Conservation (phyloP, 2,113 vertebrate species). For the Mesocricetus auratus region DNA sequence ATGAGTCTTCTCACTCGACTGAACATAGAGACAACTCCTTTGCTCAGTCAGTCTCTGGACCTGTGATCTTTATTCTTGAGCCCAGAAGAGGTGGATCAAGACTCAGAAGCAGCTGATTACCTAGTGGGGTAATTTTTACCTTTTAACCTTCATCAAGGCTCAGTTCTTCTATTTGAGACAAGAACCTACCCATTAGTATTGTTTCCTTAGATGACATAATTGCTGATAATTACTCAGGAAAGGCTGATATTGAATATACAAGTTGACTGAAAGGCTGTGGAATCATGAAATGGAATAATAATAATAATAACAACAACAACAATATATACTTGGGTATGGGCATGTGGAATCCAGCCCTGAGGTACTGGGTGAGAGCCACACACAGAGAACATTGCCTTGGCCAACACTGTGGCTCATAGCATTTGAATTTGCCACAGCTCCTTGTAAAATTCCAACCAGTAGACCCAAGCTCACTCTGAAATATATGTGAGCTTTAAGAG, state of each 20-base stretch:
- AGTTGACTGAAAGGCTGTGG: background rate
- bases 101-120: background rate
- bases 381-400: background rate
- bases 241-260: background rate
- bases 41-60: background rate
- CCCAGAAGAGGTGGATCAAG: background rate
- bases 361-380: too few species aligned
- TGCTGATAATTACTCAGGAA: background rate
- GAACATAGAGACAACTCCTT: background rate
- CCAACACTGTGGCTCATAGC: background rate
- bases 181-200: background rate
- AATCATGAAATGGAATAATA: background rate
- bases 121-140: too few species aligned
- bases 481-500: background rate
- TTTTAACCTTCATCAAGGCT: background rate
- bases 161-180: background rate
- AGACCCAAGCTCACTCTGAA: background rate
- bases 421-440: background rate
- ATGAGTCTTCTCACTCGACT: constrained; percentile 30
- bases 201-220: background rate
- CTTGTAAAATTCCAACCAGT: rapidly evolving
- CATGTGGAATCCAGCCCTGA: background rate
- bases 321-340: background rate
- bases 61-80: background rate
- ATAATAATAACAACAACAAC: rapidly evolving